Percentiles rank a stretch among this genome's conserved stretches.
These are phyloP conservation scores for Typhlomys cinereus DNA, from an alignment of 2,113 vertebrate genomes.

Conservation along the genomic window DNA sequence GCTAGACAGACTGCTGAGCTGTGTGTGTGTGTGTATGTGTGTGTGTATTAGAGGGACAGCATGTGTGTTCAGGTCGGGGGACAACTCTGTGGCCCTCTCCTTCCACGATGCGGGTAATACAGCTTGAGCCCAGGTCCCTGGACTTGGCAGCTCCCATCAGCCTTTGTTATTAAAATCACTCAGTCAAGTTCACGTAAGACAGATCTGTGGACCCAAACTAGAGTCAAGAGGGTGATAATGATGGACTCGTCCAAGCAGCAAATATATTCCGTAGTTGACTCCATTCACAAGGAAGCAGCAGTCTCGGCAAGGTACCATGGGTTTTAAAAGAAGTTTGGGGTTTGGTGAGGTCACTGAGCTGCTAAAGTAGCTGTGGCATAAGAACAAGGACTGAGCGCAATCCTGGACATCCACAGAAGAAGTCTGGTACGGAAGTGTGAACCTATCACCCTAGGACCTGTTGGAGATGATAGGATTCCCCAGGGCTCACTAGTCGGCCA, in stretches of 20 bases:
- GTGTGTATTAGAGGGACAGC: too few species aligned
- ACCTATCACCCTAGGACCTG: too few species aligned
- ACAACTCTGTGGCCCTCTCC: too few species aligned
- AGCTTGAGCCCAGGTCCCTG: too few species aligned
- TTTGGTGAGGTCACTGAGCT: background rate
- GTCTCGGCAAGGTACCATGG: slow-evolving; percentile 5
- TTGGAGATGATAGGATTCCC: background rate
- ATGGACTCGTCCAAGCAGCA: background rate
- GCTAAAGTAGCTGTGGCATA: background rate
- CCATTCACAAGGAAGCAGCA: slow-evolving; percentile 19
- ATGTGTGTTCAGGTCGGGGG: too few species aligned
- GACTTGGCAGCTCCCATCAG: slow-evolving; percentile 51
- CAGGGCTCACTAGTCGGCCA: background rate
- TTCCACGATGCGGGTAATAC: too few species aligned
- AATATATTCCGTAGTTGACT: background rate
- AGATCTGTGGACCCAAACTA: slow-evolving; percentile 18
- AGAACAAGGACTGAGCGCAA: too few species aligned
- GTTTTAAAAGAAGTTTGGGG: background rate
- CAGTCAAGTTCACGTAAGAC: slow-evolving; percentile 47
- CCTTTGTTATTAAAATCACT: slow-evolving; percentile 56
- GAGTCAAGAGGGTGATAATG: slow-evolving; percentile 30
- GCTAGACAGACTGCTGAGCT: slow-evolving; percentile 55
- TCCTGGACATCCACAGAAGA: background rate
- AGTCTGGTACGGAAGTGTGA: background rate
- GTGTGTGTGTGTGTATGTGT: background rate